These are phyloP conservation scores for Hemaris fuciformis DNA, from an alignment of 2,888 invertebrate genomes.

Conservation along the genomic window DNA sequence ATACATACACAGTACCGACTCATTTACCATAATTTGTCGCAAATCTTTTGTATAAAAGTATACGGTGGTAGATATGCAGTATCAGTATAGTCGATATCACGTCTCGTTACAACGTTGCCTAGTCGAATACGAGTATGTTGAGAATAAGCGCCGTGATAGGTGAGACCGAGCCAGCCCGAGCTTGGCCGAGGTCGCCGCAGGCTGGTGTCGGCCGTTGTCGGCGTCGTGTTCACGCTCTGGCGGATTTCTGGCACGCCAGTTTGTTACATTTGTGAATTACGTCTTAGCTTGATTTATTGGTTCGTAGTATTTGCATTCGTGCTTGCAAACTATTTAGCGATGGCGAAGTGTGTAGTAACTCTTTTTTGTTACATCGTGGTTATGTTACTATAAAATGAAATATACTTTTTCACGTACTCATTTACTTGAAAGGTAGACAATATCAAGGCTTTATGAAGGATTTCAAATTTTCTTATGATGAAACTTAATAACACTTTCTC, in stretches of 20 bases:
- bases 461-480: no score
- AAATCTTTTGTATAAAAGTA: neutral
- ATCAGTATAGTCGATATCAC: neutral
- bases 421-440: no score
- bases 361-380: neutral
- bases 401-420: neutral
- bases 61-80: neutral
- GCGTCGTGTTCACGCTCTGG: conserved; percentile 37
- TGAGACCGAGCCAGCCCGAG: conserved; percentile 8
- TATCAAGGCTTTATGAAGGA: no score
- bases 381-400: no score
- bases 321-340: neutral
- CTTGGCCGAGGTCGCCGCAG: conserved; percentile 21
- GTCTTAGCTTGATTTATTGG: conserved; percentile 27
- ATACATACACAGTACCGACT: no score
- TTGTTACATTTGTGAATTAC: conserved; percentile 34
- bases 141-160: neutral
- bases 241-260: conserved; percentile 48
- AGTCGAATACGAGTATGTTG: neutral
- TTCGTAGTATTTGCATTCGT: conserved; percentile 19
- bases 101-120: neutral
- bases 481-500: no score
- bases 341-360: neutral
- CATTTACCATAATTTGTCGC: no score
- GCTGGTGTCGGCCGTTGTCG: conserved; percentile 12